Evolutionary conservation across 1,140 invertebrate genomes (phyloP), one percentile per base, ranked within the genome.

Genomic region (Brachionus manjavacas): DNA sequence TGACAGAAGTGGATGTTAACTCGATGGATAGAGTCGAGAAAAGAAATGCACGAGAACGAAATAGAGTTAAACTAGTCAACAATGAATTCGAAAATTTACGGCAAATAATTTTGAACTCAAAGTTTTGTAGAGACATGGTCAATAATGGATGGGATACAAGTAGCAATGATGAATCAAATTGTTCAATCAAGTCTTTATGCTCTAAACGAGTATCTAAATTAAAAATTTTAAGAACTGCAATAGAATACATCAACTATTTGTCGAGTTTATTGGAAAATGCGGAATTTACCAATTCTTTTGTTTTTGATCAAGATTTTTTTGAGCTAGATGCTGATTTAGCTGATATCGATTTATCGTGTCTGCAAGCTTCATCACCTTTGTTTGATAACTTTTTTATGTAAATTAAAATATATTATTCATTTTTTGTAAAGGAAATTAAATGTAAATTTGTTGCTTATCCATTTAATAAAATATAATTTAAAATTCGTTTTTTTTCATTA

Each of bases 21-120:
- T n/a, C 52, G n/a, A 68, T 28, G 52, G 25, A 60, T 4, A 60
- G 25, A 68, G 39, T 81, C 23, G 79, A 81, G 66, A 81, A 68
- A 68, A 16, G 79, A 60, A 81, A 81, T 46, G 79, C 49, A 4
- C n/a, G 79, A 35, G 79, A 81, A 43, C 20, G 79, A 60, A 68
- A 68, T 43, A 23, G 79, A 81, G 79, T 81, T 11, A 60, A 68
- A 64, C 28, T 43, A 25, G 52, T 81, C 20, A 81, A 81, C 12
- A 64, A 64, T 81, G 79, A 81, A 68, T 81, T 81, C n/a, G 64
- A 81, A 41, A 60, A 68, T 35, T 81, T 81, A 23, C 20, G 79
- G 23, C 3, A 66, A 12, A 14, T 64, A 14, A 41, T 81, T 20
- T 11, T 64, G 9, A 25, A 60, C 7, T 64, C 79, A 31, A 12